Evolutionary conservation across 2,113 vertebrate genomes (phyloP).

Genomic region (Python bivittatus): DNA sequence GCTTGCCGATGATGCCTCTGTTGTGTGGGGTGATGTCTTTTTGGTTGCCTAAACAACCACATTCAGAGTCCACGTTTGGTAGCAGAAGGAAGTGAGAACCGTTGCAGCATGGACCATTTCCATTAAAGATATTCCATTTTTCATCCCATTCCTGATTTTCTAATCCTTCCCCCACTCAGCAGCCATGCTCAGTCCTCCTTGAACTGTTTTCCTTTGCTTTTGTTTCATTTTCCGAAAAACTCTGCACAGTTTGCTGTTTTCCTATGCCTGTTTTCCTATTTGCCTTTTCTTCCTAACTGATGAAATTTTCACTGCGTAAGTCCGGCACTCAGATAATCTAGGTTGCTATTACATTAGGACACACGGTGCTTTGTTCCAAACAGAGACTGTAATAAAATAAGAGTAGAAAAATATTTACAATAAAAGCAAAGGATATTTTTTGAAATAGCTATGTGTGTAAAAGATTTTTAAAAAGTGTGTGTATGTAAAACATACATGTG

Average conservation of each 20-base stretch:
- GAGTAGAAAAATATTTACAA: neutral
- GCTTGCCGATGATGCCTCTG: neutral
- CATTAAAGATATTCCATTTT: neutral
- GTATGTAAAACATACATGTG: too few relatives aligned
- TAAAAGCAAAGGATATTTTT: neutral
- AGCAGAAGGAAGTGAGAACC: neutral
- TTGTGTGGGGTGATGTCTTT: neutral
- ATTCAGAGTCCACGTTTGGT: neutral
- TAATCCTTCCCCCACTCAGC: neutral
- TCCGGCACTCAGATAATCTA: neutral
- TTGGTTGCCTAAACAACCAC: too few relatives aligned
- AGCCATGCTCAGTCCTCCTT: neutral
- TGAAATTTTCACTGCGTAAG: neutral
- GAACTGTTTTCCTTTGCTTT: neutral
- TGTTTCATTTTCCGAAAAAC: neutral
- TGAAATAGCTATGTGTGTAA: neutral
- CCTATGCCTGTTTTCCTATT: neutral
- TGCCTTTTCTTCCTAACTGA: neutral
- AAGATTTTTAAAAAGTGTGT: too few relatives aligned
- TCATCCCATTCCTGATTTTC: neutral
- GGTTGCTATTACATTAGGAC: neutral
- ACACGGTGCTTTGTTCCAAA: neutral
- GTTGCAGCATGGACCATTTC: neutral
- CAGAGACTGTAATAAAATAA: neutral
- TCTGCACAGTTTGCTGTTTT: neutral